Evolutionary conservation across 1,140 invertebrate genomes (phyloP).

Genomic region (Notospermus geniculatus): DNA sequence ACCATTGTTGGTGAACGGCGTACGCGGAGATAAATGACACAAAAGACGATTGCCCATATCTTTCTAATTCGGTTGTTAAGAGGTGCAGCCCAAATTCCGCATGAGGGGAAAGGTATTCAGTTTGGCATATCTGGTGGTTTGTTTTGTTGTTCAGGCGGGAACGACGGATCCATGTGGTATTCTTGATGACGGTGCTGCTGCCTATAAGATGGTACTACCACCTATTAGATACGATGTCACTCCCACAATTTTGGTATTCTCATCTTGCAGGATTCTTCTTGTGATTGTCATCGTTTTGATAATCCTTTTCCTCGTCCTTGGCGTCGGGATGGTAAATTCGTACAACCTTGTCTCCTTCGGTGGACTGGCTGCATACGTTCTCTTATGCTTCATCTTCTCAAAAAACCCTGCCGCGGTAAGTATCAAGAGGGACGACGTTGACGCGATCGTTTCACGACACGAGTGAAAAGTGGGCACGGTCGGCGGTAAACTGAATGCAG

Average conservation of each 20-base stretch:
- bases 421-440: not conserved
- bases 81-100: too few species aligned
- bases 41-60: too few species aligned
- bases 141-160: too few species aligned
- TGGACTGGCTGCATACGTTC: slow-evolving; percentile 29
- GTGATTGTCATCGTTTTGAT: not conserved
- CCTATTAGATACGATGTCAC: too few species aligned
- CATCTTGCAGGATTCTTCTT: slow-evolving; percentile 7
- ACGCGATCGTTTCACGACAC: not conserved
- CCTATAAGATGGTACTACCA: not conserved
- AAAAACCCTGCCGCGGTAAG: slow-evolving; percentile 34
- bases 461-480: not conserved
- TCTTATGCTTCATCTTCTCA: slow-evolving; percentile 34
- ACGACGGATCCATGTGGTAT: too few species aligned
- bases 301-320: slow-evolving; percentile 16
- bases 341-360: slow-evolving; percentile 32
- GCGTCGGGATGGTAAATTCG: slow-evolving; percentile 24
- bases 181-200: too few species aligned
- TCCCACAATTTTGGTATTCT: not conserved
- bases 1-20: too few species aligned
- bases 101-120: too few species aligned
- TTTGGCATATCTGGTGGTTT: too few species aligned
- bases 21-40: too few species aligned
- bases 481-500: too few species aligned
- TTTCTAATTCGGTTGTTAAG: too few species aligned